A percentile compares a stretch with the other conserved stretches of the same genome.
These are phyloP conservation scores for Polydrusus pterygomalis DNA, from an alignment of 2,888 invertebrate genomes.

Conservation along the genomic window DNA sequence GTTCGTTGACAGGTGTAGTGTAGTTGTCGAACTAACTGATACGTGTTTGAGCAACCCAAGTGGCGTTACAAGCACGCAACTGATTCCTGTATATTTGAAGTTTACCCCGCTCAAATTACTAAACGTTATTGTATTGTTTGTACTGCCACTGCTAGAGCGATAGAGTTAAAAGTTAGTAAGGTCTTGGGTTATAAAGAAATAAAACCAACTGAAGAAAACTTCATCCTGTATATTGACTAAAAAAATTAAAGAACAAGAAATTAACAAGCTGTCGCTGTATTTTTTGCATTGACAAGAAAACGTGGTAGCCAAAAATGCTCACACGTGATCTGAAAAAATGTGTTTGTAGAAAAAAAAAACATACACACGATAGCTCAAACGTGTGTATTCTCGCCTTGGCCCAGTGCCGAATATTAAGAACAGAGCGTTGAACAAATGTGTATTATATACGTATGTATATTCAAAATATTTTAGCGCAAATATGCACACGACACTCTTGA, in stretches of 20 bases:
- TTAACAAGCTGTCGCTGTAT: conserved; percentile 53
- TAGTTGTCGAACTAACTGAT: too few relatives aligned
- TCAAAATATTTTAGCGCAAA: conserved; percentile 49
- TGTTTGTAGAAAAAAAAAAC: conserved; percentile 60
- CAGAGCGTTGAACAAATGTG: conserved; percentile 64
- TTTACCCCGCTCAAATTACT: too few relatives aligned
- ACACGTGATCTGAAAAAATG: conserved; percentile 56
- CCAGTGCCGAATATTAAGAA: conserved; percentile 70
- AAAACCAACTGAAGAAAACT: conserved; percentile 50
- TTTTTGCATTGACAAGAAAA: conserved; percentile 59
- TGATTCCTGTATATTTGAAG: too few relatives aligned
- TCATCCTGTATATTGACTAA: conserved; percentile 53
- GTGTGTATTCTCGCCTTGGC: conserved; percentile 69
- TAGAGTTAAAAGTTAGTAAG: conserved; percentile 14
- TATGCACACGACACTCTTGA: conserved; percentile 52
- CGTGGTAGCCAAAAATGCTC: conserved; percentile 59
- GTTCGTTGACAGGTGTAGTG: too few relatives aligned
- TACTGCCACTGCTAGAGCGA: not conserved
- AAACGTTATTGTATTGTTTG: not conserved
- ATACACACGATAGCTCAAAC: conserved; percentile 73
- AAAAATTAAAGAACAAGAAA: conserved; percentile 38
- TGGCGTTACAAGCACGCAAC: too few relatives aligned
- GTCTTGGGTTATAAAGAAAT: conserved; percentile 52
- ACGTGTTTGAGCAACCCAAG: too few relatives aligned
- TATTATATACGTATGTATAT: conserved; percentile 47